phyloP scores from a whole-genome alignment of 1,140 invertebrate species.

The Anastatus disparis region DNA sequence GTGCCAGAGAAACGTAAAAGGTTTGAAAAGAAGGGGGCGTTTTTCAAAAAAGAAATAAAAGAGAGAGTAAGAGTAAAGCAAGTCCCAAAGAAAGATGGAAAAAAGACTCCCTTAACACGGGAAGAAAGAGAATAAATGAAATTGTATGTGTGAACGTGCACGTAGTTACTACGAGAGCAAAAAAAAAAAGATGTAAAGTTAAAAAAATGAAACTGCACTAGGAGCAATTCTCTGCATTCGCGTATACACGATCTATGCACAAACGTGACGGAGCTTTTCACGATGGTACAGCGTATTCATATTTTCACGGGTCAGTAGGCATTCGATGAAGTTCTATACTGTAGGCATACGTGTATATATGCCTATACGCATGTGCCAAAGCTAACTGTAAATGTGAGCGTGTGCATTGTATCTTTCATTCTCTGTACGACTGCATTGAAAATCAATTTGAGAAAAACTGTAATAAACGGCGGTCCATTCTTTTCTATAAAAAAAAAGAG shows the following conservation, averaged over 20 bases:
- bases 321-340: constrained; percentile 42
- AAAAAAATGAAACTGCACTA: no score
- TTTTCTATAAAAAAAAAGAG: no score
- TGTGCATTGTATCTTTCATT: not conserved
- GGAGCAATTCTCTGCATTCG: no score
- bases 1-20: constrained; percentile 13
- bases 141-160: no score
- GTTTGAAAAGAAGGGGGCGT: constrained; percentile 24
- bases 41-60: constrained; percentile 4
- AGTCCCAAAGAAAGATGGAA: not conserved
- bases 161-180: no score
- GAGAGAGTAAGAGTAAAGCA: not conserved
- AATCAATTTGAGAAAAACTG: constrained; percentile 30
- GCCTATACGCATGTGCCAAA: not conserved
- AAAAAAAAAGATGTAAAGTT: no score
- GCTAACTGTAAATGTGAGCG: no score
- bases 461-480: constrained; percentile 12
- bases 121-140: constrained; percentile 17
- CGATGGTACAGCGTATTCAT: constrained; percentile 57
- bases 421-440: not conserved
- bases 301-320: constrained; percentile 60
- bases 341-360: not conserved
- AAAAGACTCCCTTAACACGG: not conserved
- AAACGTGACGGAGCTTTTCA: constrained; percentile 58
- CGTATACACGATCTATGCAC: constrained; percentile 48